Conservation (phyloP, 2,797 vertebrate species). For the Psittacula derbiana region DNA sequence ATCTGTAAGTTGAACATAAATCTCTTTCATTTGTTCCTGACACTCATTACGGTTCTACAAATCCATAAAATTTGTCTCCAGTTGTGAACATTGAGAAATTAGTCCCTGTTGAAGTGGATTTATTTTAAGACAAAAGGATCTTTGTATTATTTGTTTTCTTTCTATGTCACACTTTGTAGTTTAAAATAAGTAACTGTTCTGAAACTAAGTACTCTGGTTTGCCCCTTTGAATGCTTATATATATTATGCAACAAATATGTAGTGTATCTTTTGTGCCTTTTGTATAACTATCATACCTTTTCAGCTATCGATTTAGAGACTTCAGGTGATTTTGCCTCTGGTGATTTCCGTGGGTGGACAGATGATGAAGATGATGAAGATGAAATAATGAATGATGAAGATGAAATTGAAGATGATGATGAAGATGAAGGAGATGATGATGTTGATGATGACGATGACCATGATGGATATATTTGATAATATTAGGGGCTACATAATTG, state of each 20-base stretch:
- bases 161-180: neutral
- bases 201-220: neutral
- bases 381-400: conserved; percentile 84
- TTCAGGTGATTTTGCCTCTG: conserved; percentile 92
- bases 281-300: conserved; percentile 1
- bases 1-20: neutral
- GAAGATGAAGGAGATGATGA: conserved; percentile 88
- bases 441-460: conserved; percentile 71
- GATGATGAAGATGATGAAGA: conserved; percentile 87
- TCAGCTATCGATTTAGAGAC: conserved; percentile 85
- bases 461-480: conserved; percentile 88
- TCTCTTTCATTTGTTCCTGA: neutral
- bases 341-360: conserved; percentile 84
- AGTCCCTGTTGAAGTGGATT: neutral
- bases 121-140: neutral
- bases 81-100: neutral
- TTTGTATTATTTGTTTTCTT: neutral
- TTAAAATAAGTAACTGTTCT: conserved; percentile 69
- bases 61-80: neutral
- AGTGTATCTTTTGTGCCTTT: neutral
- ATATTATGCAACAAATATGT: neutral
- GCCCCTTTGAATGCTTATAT: neutral
- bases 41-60: neutral
- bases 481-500: conserved; percentile 45
- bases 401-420: conserved; percentile 83